phyloP scores from a whole-genome alignment of 2,888 invertebrate genomes.

The Synergus japonicus region DNA sequence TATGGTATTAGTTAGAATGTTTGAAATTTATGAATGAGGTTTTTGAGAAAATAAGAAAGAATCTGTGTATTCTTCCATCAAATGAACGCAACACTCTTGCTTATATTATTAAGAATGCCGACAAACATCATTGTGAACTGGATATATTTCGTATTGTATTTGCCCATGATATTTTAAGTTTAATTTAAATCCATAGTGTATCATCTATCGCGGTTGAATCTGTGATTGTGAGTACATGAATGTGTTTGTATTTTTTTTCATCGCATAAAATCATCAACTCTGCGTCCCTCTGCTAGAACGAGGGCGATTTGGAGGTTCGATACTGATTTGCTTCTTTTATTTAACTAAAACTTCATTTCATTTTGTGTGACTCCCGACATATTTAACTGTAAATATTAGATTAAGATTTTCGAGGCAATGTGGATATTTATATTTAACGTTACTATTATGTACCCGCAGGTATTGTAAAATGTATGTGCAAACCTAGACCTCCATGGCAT shows the following conservation, averaged over 20 bases:
- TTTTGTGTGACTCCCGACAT: conserved; percentile 51
- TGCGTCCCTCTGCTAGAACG: conserved; percentile 62
- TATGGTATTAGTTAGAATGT: neutral
- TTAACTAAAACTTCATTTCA: conserved; percentile 42
- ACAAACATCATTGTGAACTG: too few species aligned
- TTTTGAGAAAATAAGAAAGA: neutral
- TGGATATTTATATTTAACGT: conserved; percentile 47
- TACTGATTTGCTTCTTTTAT: conserved; percentile 43
- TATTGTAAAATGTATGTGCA: conserved; percentile 51
- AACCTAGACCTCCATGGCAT: conserved; percentile 53
- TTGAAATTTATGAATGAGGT: neutral
- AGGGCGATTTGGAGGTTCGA: conserved; percentile 63
- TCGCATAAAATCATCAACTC: conserved; percentile 48
- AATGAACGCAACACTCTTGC: neutral
- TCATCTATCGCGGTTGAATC: neutral
- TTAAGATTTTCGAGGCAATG: conserved; percentile 38
- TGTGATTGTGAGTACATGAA: conserved; percentile 3
- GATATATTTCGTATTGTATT: neutral
- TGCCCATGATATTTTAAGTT: neutral
- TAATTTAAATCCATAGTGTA: neutral
- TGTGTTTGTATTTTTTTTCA: neutral
- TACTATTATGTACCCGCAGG: conserved; percentile 44
- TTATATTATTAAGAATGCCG: neutral
- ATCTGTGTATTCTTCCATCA: neutral
- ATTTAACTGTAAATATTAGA: conserved; percentile 45